Base-by-base conservation (phyloP, 2,797 vertebrate genomes). In the Okamejei kenojei region DNA sequence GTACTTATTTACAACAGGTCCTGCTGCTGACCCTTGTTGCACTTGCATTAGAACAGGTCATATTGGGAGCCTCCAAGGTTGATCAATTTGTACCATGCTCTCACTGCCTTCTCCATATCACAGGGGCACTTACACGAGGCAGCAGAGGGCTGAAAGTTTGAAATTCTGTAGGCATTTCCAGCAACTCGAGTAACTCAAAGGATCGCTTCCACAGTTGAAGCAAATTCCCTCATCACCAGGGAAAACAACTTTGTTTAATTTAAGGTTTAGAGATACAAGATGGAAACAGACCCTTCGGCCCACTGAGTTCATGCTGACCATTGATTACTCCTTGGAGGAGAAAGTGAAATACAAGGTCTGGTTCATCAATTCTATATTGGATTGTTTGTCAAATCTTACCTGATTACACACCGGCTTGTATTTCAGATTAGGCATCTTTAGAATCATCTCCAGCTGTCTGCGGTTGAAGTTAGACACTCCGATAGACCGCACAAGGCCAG, bases 391-490 rank as follows among this genome's bases (percentile, higher is more conserved):
- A 7, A 68, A 13, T n/a, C 82, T 63, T 86, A 86, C 82, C 82
- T 86, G 82, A 6, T 86, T 86, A 86, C 82, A 86, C 58, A 65
- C 82, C 0, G 82, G 82, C 29, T 65, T 86, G 82, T 86, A 86
- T 86, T 86, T 86, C 71, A 78, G 76, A 9, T 74, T 78, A 29
- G 71, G 76, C 91, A 93, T 61, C 35, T 61, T 45, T 23, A 74
- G 91, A 15, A 78, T 2, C 35, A 61, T 93, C 38, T 93, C 76
- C 10, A 78, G 32, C 71, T 74, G 71, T 17, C 10, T 61, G 11
- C 17, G 82, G 58, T 86, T 86, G 29, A 86, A 86, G 58, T 86
- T 86, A 29, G 82, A 86, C 82, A 86, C 82, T 86, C 82, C 82
- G 15, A 86, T 86, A 63, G 82, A 86, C 15, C 82, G 29, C 82